phyloP scores from a whole-genome alignment of 2,797 vertebrate genomes.

The Anguilla anguilla region DNA sequence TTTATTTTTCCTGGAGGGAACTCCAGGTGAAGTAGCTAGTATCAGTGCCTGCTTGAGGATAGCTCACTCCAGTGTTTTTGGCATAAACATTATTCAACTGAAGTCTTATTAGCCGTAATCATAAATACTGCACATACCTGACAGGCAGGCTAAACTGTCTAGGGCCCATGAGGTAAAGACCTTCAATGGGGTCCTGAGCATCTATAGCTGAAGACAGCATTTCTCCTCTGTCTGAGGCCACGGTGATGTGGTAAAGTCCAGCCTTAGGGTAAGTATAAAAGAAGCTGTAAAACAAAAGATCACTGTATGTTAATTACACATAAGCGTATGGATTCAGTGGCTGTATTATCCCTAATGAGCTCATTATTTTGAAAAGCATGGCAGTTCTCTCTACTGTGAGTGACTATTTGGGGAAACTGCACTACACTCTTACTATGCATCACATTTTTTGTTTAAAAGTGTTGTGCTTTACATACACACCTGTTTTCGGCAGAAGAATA shows the following conservation, averaged over 20 bases:
- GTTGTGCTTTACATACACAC: conserved; percentile 10
- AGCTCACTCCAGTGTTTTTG: not conserved
- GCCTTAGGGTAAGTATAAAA: conserved; percentile 31
- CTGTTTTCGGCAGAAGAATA: conserved; percentile 20
- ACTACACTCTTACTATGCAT: no score
- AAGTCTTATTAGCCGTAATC: not conserved
- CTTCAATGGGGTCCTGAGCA: conserved; percentile 35
- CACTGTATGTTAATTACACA: not conserved
- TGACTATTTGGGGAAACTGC: not conserved
- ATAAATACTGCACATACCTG: conserved; percentile 32
- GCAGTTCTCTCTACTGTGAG: not conserved
- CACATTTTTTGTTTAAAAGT: no score
- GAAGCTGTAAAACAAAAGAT: conserved; percentile 28
- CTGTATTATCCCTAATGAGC: not conserved
- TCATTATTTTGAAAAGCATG: not conserved
- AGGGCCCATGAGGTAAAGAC: conserved; percentile 33
- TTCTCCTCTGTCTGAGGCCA: conserved; percentile 4
- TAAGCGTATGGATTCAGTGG: not conserved
- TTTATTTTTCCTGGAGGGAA: no score
- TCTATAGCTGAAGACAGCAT: conserved; percentile 37
- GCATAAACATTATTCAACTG: not conserved
- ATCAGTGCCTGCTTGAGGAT: not conserved
- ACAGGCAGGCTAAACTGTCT: conserved; percentile 15
- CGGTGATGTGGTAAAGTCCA: conserved; percentile 34
- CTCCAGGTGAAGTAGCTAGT: no score